These are phyloP conservation scores for Sebastes aleutianus DNA, from an alignment of 2,797 vertebrate genomes.

Conservation along the genomic window DNA sequence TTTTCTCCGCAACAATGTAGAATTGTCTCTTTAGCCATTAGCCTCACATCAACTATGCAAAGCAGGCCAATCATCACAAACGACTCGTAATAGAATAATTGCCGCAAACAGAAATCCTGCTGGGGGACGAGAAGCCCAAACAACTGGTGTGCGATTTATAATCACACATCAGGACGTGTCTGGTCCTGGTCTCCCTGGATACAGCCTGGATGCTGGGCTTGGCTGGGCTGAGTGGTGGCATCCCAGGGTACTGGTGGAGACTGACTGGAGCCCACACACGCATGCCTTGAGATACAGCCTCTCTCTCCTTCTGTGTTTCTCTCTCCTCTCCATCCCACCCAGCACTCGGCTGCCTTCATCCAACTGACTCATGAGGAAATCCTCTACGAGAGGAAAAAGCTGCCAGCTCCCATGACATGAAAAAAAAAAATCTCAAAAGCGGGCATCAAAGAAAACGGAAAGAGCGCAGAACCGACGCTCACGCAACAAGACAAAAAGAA, in stretches of 20 bases:
- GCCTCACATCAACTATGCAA: conserved; percentile 78
- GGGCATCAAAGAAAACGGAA: conserved; percentile 58
- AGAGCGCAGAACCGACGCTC: conserved; percentile 46
- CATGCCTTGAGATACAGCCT: conserved; percentile 68
- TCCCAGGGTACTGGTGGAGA: conserved; percentile 66
- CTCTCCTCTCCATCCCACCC: conserved; percentile 64
- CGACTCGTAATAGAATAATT: conserved; percentile 48
- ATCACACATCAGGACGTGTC: conserved; percentile 50
- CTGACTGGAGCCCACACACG: conserved; percentile 61
- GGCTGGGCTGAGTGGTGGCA: conserved; percentile 72
- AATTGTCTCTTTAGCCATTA: conserved; percentile 66
- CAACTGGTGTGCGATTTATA: conserved; percentile 49
- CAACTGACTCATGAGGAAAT: conserved; percentile 70
- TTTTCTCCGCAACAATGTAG: conserved; percentile 52
- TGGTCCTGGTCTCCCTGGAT: conserved; percentile 49
- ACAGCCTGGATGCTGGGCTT: conserved; percentile 47
- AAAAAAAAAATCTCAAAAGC: conserved; percentile 54
- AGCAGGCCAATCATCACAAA: conserved; percentile 72
- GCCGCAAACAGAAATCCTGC: conserved; percentile 60
- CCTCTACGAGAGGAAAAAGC: conserved; percentile 65
- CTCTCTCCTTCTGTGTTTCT: conserved; percentile 59
- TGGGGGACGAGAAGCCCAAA: conserved; percentile 49
- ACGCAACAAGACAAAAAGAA: conserved; percentile 62
- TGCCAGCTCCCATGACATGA: conserved; percentile 62
- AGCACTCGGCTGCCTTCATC: conserved; percentile 62